Percentiles rank a stretch among this genome's conserved stretches.
phyloP scores from a whole-genome alignment of 2,113 vertebrate genomes.

The Osmerus eperlanus region DNA sequence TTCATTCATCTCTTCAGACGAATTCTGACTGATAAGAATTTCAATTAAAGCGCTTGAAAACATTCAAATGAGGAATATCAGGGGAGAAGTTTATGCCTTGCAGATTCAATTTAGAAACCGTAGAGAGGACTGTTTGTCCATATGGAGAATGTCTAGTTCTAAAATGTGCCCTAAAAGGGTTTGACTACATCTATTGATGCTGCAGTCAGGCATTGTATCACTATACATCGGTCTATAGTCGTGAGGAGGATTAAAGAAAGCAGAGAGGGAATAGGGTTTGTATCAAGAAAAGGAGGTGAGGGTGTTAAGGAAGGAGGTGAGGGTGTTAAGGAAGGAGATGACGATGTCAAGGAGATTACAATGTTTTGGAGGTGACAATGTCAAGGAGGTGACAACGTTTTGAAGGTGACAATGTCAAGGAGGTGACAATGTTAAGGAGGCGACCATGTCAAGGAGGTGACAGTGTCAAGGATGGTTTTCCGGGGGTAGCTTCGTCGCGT shows the following conservation, averaged over 20 bases:
- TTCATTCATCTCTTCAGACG: slow-evolving; percentile 1
- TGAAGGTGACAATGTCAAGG: too few relatives aligned
- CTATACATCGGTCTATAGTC: too few relatives aligned
- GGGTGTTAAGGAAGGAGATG: not conserved
- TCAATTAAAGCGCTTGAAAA: slow-evolving; percentile 34
- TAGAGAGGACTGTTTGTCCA: too few relatives aligned
- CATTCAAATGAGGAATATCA: slow-evolving; percentile 15
- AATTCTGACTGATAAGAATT: slow-evolving; percentile 27
- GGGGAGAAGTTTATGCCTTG: slow-evolving; percentile 6
- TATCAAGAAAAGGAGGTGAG: not conserved
- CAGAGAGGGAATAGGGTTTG: not conserved
- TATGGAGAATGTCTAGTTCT: too few relatives aligned
- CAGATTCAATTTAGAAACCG: not conserved
- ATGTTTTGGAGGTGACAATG: too few relatives aligned
- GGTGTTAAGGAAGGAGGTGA: not conserved
- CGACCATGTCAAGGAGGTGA: too few relatives aligned
- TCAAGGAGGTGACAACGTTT: too few relatives aligned
- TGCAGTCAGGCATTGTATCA: too few relatives aligned
- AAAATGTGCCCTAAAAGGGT: too few relatives aligned
- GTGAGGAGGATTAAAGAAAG: too few relatives aligned
- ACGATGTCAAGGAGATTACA: not conserved
- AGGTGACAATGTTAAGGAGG: too few relatives aligned
- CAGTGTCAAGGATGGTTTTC: slow-evolving; percentile 6
- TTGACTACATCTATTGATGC: too few relatives aligned
- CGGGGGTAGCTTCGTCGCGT: not conserved